Conservation (phyloP, 2,113 vertebrate species). For the Sprattus sprattus region DNA sequence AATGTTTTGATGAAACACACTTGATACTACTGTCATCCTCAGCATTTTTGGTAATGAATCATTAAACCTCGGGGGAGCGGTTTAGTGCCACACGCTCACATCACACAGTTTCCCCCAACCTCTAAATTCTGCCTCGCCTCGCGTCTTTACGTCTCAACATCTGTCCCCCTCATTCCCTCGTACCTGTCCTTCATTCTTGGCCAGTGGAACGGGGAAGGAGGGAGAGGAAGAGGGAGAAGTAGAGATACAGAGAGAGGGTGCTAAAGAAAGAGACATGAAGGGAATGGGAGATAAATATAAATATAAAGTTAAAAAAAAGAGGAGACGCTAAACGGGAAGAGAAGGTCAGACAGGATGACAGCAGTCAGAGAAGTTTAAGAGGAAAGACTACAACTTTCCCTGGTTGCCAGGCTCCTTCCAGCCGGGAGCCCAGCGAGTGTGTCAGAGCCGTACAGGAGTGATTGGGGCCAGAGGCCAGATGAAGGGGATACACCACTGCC, state of each 20-base stretch:
- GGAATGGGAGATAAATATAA: background rate
- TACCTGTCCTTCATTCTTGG: slow-evolving; percentile 26
- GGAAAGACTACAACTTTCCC: background rate
- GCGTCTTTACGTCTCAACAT: slow-evolving; percentile 28
- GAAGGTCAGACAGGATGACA: background rate
- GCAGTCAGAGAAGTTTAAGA: background rate
- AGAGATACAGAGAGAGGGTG: slow-evolving; percentile 1
- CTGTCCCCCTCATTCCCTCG: slow-evolving; percentile 1
- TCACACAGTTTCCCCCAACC: slow-evolving; percentile 1
- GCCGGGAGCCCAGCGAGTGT: background rate
- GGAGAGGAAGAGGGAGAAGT: background rate
- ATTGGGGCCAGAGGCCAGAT: background rate
- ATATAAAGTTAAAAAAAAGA: background rate
- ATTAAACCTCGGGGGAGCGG: slow-evolving; percentile 13
- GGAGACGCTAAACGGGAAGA: background rate
- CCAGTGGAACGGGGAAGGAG: background rate
- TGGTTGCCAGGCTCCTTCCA: background rate
- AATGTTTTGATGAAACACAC: slow-evolving; percentile 28
- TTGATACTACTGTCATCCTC: slow-evolving; percentile 28
- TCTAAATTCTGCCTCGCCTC: slow-evolving; percentile 14
- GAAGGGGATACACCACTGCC: background rate
- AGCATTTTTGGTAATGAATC: slow-evolving; percentile 39
- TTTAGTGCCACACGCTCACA: slow-evolving; percentile 5
- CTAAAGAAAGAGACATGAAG: slow-evolving; percentile 10
- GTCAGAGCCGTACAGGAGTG: background rate